Base-by-base conservation (phyloP, 2,888 invertebrate species). In the Acheta domesticus region DNA sequence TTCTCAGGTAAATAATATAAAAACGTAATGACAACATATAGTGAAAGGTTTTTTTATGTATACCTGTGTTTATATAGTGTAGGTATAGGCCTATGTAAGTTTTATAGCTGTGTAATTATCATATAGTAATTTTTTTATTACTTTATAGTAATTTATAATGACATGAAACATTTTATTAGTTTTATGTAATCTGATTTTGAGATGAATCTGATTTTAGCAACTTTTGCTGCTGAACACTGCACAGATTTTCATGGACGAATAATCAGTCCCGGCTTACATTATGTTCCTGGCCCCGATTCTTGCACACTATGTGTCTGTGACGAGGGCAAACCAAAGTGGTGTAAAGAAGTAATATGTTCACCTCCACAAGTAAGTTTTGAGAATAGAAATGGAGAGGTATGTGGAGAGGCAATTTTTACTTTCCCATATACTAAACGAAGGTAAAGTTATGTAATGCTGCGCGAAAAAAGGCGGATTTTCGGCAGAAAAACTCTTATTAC, bases 231-330 rank as follows among this genome's bases (percentile, higher is more conserved):
- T 82, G 92, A 92, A 84, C 84, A 86, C 75, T 95, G 95, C 85
- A 91, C 91, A 79, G 95, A 95, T 86, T 90, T 93, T 83, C 92
- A 93, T 85, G 94, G 94, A 80, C 90, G 92, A 84, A 88, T 90
- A 36, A 93, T 94, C 83, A 91, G 92, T 81, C 92, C 92, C 85
- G 94, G 94, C 81, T 89, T 93, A 85, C 93, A 94, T 85, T 95
- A 93, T 85, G 93, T 94, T 83, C 95, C 95, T 77, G 96, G 96
- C 73, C 94, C 95, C 77, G 95, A 96, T 87, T 93, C 94, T 36
- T 97, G 96, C 86, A 94, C 93, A 20, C 89, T 94, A 48, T 97
- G 97, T 86, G 91, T 94, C 83, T 97, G 97, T 88, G 94, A 95
- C 85, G 93, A 93, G 88, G 96, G 96, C 12, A 90, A 92, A 84